Conservation (phyloP, 2,113 vertebrate species). For the Callipepla squamata region DNA sequence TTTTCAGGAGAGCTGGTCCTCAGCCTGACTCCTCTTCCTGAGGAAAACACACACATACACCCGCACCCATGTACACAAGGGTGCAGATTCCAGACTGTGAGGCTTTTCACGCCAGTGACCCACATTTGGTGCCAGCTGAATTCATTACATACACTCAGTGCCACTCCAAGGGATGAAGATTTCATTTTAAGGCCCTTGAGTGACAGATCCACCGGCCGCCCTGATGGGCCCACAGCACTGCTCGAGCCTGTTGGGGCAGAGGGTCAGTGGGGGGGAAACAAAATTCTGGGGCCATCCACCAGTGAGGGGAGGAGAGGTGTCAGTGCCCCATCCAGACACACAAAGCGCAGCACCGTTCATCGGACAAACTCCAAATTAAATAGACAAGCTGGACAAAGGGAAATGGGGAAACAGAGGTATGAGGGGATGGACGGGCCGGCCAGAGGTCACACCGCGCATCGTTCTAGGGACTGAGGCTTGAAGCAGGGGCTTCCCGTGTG, state of each 20-base stretch:
- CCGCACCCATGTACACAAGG: background rate
- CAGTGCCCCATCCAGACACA: background rate
- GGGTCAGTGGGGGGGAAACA: background rate
- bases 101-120: background rate
- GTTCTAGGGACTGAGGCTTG: constrained; percentile 31
- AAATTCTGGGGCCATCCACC: background rate
- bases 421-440: background rate
- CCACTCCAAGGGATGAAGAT: rapidly evolving
- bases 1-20: constrained; percentile 31
- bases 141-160: background rate
- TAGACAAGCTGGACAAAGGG: constrained; percentile 18
- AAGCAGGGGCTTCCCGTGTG: constrained; percentile 25
- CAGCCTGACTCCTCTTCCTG: background rate
- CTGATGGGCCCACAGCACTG: background rate
- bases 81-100: background rate
- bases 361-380: constrained; percentile 14
- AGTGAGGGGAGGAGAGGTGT: constrained; percentile 9
- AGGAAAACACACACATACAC: background rate
- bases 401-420: background rate
- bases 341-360: background rate
- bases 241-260: background rate
- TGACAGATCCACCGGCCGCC: background rate
- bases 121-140: background rate
- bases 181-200: background rate
- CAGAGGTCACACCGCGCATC: background rate